These are phyloP conservation scores for Ditula angustiorana DNA, from an alignment of 2,888 invertebrate genomes.

Conservation along the genomic window DNA sequence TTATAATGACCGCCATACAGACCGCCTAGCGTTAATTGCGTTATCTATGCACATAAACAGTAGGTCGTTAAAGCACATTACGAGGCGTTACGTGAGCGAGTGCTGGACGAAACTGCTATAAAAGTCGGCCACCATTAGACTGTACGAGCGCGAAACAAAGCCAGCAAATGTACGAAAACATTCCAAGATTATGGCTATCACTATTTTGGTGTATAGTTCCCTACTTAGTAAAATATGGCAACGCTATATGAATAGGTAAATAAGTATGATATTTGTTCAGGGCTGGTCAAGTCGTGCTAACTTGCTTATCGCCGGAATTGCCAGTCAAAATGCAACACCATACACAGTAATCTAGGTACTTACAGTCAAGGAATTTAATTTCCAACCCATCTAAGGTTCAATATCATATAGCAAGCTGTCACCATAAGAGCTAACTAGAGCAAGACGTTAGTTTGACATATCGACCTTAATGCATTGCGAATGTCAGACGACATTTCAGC, in stretches of 20 bases:
- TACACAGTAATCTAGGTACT: no score
- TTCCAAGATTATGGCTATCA: conserved; percentile 16
- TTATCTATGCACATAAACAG: conserved; percentile 51
- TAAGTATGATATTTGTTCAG: neutral
- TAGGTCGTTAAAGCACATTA: conserved; percentile 63
- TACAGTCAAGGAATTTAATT: no score
- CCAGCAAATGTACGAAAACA: conserved; percentile 43
- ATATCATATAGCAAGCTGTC: no score
- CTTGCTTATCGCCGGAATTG: no score
- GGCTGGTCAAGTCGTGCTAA: neutral
- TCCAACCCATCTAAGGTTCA: no score
- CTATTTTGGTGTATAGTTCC: neutral
- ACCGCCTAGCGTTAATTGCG: conserved; percentile 45
- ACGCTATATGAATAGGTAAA: neutral
- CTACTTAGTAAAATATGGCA: neutral
- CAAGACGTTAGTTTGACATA: no score
- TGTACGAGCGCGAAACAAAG: conserved; percentile 55
- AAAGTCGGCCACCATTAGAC: conserved; percentile 62
- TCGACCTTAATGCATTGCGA: no score
- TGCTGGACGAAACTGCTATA: conserved; percentile 63
- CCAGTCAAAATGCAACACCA: no score
- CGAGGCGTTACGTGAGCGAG: conserved; percentile 50
- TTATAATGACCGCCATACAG: conserved; percentile 37
- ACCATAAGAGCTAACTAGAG: no score
- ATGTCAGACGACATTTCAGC: no score